A percentile compares a stretch with the other conserved stretches of the same genome.
Evolutionary conservation across 2,113 vertebrate genomes (phyloP).

Genomic region (Stegastes partitus): DNA sequence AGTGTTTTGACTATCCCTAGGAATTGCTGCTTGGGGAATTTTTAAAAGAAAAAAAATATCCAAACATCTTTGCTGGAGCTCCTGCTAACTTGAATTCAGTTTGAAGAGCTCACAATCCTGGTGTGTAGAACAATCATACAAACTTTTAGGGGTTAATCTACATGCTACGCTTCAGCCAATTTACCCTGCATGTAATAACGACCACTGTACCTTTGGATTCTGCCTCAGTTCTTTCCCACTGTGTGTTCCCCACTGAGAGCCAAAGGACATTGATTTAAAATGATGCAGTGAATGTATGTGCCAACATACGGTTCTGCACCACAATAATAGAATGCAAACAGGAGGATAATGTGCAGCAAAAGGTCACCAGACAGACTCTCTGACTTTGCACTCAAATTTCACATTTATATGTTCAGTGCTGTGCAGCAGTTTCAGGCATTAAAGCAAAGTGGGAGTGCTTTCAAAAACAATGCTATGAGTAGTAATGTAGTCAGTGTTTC

Average conservation of each 20-base stretch:
- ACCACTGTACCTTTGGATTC: not conserved
- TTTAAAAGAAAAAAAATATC: slow-evolving; percentile 18
- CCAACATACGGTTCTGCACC: not conserved
- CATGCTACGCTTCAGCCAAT: not conserved
- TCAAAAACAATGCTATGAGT: too few relatives aligned
- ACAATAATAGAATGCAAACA: not conserved
- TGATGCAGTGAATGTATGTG: not conserved
- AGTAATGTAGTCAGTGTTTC: too few relatives aligned
- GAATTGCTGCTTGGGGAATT: slow-evolving; percentile 20
- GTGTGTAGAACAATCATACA: not conserved
- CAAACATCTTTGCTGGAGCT: not conserved
- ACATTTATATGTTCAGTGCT: too few relatives aligned
- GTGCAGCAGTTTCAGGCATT: not conserved
- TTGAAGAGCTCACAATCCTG: not conserved
- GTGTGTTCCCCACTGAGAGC: not conserved
- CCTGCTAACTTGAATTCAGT: slow-evolving; percentile 7
- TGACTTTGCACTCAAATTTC: too few relatives aligned
- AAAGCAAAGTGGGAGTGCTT: too few relatives aligned
- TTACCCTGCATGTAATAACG: not conserved
- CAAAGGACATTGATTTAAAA: not conserved
- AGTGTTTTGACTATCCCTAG: slow-evolving; percentile 23
- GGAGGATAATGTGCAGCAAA: not conserved
- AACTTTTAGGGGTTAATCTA: not conserved
- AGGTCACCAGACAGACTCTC: not conserved
- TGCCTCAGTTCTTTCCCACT: not conserved